These are phyloP conservation scores for Cynopterus sphinx DNA, from an alignment of 2,797 vertebrate species.

Conservation along the genomic window DNA sequence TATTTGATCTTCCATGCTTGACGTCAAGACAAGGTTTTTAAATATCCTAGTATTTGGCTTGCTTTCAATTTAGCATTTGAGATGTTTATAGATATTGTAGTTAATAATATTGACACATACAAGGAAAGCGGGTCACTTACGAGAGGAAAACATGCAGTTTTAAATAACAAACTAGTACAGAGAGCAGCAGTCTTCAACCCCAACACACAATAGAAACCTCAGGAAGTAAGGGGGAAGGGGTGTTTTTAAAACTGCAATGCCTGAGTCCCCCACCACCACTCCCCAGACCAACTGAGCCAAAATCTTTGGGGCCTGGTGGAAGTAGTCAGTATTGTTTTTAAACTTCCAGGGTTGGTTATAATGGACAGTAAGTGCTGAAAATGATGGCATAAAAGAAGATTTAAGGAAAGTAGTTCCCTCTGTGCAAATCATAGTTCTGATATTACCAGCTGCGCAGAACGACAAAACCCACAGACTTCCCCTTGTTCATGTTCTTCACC, in stretches of 20 bases:
- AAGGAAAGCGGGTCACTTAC: background rate
- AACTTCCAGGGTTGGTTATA: background rate
- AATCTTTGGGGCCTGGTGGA: background rate
- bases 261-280: background rate
- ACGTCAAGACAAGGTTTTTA: slow-evolving; percentile 84
- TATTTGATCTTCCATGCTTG: slow-evolving; percentile 85
- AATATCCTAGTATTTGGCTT: slow-evolving; percentile 81
- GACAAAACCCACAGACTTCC: background rate
- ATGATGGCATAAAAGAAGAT: background rate
- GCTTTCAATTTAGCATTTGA: slow-evolving; percentile 72
- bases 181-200: background rate
- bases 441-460: background rate
- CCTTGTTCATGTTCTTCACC: background rate
- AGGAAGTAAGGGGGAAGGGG: background rate
- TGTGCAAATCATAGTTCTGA: background rate
- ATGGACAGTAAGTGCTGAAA: background rate
- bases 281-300: background rate
- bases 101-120: slow-evolving; percentile 57
- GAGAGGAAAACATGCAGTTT: slow-evolving; percentile 24
- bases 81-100: slow-evolving; percentile 65
- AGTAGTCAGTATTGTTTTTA: background rate
- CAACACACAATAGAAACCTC: background rate
- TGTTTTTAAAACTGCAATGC: background rate
- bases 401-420: background rate
- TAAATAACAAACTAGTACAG: background rate